Evolutionary conservation across 2,797 vertebrate species (phyloP), one percentile per base, ranked within the genome.

Genomic region (Sternarchorhynchus goeldii): DNA sequence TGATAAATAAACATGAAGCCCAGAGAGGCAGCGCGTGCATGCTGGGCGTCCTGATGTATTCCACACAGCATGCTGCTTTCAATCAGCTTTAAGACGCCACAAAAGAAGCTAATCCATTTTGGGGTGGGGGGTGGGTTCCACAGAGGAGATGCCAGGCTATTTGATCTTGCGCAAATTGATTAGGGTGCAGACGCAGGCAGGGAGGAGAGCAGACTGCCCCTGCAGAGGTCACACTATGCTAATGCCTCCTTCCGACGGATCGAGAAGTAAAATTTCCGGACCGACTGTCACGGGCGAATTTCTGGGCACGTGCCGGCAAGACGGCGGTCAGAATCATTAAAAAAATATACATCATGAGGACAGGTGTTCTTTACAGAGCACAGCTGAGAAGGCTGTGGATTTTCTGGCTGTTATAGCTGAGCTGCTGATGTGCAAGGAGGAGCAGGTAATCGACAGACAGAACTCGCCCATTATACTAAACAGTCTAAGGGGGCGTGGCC

Each of bases 1-100:
- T 58, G 77, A 86, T 86, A 87, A 86, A 86, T 87, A 87, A 85
- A 86, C 85, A 87, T 88, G 82, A 86, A 82, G 84, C 66, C 62
- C 77, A 82, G 79, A 83, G 83, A 78, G 70, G 58, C 50, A 58
- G 58, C 72, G 79, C 20, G 67, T 56, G 64, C 41, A 55, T 57
- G 58, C 79, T 76, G 63, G 79, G 78, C 41, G 75, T 25, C 67
- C 76, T 82, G 82, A 83, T 85, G 83, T 77, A 85, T 86, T 86
- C 83, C 62, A 77, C 83, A 41, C 83, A 62, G 81, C 78, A 29
- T 70, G 76, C 73, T 78, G 79, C 78, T 83, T 85, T 87, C 85
- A 87, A 85, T 89, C 85, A 87, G 80, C 78, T 76, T 84, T 81
- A 84, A 84, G 78, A 85, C 79, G 82, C 74, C 80, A 86, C 83